Conservation (phyloP, 2,888 invertebrate species). For the Aspidiotus rigidus region DNA sequence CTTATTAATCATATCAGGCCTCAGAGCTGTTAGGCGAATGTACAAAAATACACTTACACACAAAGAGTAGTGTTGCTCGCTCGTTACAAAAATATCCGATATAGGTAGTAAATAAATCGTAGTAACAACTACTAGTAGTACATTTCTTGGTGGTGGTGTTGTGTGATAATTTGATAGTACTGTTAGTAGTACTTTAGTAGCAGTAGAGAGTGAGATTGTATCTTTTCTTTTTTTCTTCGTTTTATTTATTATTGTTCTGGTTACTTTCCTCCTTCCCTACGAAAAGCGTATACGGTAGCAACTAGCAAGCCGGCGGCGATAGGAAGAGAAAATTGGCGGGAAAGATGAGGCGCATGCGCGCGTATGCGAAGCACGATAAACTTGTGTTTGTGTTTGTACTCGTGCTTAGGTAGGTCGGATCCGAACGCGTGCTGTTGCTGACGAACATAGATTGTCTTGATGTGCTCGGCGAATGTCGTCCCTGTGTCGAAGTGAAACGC, state of each 20-base stretch:
- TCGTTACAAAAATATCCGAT: slow-evolving; percentile 10
- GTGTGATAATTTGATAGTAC: neutral
- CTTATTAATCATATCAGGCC: neutral
- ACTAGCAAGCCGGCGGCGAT: neutral
- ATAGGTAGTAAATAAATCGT: neutral
- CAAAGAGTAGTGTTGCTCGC: slow-evolving; percentile 8
- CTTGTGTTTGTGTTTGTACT: neutral
- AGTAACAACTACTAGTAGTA: slow-evolving; percentile 1
- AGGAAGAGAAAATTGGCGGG: slow-evolving; percentile 27
- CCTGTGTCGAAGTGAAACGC: neutral
- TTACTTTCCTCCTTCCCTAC: slow-evolving; percentile 1
- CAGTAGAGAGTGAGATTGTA: neutral
- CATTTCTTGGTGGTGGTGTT: neutral
- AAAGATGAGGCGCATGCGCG: slow-evolving; percentile 25
- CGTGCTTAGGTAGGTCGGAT: neutral
- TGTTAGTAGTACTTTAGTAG: neutral
- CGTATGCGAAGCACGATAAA: neutral
- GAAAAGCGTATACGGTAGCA: neutral
- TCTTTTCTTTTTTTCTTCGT: neutral
- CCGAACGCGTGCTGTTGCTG: slow-evolving; percentile 25
- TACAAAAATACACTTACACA: slow-evolving; percentile 24
- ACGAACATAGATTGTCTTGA: slow-evolving; percentile 16
- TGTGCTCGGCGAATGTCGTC: slow-evolving; percentile 21
- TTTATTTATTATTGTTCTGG: neutral
- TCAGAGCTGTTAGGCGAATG: neutral